Evolutionary conservation across 2,797 vertebrate genomes (phyloP), one percentile per base, ranked within the genome.

Genomic region (Catostomus latipinnis): DNA sequence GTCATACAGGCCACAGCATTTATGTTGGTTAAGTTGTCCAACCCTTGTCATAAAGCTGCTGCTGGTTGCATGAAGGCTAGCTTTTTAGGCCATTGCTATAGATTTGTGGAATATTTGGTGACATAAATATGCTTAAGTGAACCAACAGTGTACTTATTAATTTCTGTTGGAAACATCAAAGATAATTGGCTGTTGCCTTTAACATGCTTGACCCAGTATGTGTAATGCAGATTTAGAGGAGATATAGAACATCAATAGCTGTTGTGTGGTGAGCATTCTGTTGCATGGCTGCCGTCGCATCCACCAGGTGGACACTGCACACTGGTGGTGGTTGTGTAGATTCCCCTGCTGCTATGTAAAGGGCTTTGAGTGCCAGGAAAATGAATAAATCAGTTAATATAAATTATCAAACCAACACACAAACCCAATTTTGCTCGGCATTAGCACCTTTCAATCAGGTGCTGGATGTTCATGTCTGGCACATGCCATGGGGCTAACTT

Each of bases 161-260:
- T 58, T 13, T 22, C 71, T 72, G 71, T 6, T 60, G 58, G 75
- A 77, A 69, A 77, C 34, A 50, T 77, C 46, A 61, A 5, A 8
- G 46, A 61, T 45, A 9, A 22, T 67, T 77, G 62, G 72, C 60
- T 43, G 48, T 53, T 65, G 54, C 54, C 9, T 68, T 69, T 11
- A 60, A 61, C 13, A 34, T 12, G 18, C 13, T 58, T 58, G 8
- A 49, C 56, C 74, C 52, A 65, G 43, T 10, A 57, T 48, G 53
- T 57, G 52, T 14, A 49, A 12, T 43, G 54, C 6, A 11, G 34
- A 61, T 58, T 16, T 58, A 58, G 56, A 6, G 10, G 18, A 61
- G 8, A 22, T 22, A 22, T 22, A 22, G 22, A 22, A 22, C 34
- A 34, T 34, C 34, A 34, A 34, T 34, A 34, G 34, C 34, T 34